A percentile compares a stretch with the other conserved stretches of the same genome.
These are phyloP conservation scores for Anolis carolinensis DNA, from an alignment of 2,113 vertebrate species.

Conservation along the genomic window DNA sequence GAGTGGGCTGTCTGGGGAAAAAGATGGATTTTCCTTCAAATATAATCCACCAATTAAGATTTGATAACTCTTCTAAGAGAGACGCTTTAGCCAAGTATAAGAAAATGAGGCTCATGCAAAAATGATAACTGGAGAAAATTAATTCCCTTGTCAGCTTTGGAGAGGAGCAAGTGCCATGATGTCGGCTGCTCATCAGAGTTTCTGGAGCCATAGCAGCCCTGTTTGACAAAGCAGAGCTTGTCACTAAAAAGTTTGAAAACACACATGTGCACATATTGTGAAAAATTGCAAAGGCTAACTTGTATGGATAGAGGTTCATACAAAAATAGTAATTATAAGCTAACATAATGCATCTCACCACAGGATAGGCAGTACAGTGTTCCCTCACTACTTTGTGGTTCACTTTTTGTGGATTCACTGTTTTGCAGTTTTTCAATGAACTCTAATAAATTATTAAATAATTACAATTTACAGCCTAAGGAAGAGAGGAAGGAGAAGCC, in stretches of 20 bases:
- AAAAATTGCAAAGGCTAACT: too few relatives aligned
- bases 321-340: too few relatives aligned
- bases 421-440: too few relatives aligned
- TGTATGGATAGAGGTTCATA: too few relatives aligned
- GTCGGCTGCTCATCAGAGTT: background rate
- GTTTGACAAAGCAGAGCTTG: background rate
- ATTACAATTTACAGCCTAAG: too few relatives aligned
- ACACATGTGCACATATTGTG: too few relatives aligned
- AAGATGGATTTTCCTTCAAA: conserved; percentile 27
- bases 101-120: conserved; percentile 28
- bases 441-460: too few relatives aligned
- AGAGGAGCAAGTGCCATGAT: background rate
- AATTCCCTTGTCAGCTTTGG: background rate
- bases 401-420: too few relatives aligned
- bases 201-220: background rate
- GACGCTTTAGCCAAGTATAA: conserved; percentile 17
- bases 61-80: conserved; percentile 10
- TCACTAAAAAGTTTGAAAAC: background rate
- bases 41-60: conserved; percentile 20
- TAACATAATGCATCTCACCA: too few relatives aligned
- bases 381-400: too few relatives aligned
- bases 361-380: too few relatives aligned
- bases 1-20: background rate
- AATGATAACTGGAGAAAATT: conserved; percentile 21
- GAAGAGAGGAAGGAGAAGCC: too few relatives aligned